These are phyloP conservation scores for Carcinoscorpius rotundicauda DNA, from an alignment of 1,140 invertebrate genomes.

Conservation along the genomic window DNA sequence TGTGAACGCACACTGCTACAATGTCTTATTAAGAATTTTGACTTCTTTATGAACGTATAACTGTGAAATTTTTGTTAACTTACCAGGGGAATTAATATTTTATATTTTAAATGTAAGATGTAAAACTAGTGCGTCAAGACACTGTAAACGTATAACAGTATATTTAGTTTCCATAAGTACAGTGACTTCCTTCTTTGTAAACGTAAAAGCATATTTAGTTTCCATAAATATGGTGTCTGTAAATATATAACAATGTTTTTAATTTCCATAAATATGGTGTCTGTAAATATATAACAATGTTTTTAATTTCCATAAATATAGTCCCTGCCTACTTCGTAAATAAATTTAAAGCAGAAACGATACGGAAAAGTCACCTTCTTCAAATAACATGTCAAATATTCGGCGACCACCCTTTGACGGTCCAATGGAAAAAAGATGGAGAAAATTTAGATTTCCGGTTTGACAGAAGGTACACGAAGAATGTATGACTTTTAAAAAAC, in stretches of 20 bases:
- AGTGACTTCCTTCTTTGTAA: no score
- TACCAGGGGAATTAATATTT: no score
- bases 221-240: background rate
- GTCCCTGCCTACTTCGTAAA: slow-evolving; percentile 25
- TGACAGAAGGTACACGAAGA: slow-evolving; percentile 14
- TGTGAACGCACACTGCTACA: no score
- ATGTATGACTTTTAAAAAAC: no score
- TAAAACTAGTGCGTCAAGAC: no score
- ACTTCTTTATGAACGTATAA: no score
- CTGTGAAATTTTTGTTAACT: no score
- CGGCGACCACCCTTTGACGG: slow-evolving; percentile 36
- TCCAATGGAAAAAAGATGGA: slow-evolving; percentile 30
- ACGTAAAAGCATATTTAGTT: background rate
- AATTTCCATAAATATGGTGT: background rate
- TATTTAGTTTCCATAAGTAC: no score
- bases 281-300: background rate
- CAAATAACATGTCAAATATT: slow-evolving; percentile 34
- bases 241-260: background rate
- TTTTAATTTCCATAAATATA: slow-evolving; percentile 10
- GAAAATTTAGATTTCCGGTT: slow-evolving; percentile 16
- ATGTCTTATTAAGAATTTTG: no score
- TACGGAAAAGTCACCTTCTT: slow-evolving; percentile 27
- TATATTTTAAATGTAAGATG: no score
- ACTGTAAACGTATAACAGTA: no score
- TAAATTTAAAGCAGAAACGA: slow-evolving; percentile 22